These are phyloP conservation scores for Rattus rattus DNA, from an alignment of 2,113 vertebrate species.

Conservation along the genomic window DNA sequence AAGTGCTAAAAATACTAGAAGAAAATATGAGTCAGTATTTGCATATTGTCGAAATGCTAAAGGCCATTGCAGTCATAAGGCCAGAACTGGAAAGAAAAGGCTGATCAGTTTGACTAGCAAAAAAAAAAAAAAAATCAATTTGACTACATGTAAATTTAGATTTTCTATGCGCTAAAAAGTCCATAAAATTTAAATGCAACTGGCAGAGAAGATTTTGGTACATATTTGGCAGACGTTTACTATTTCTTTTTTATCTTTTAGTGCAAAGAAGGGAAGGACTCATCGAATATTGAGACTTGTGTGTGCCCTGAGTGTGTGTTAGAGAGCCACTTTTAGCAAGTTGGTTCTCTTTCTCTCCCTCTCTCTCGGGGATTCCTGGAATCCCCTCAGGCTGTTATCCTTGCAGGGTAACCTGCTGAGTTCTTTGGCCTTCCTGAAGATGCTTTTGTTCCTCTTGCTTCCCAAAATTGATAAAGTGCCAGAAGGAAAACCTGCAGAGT, in stretches of 20 bases:
- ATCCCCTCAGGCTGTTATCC: neutral
- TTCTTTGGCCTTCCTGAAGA: neutral
- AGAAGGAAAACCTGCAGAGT: neutral
- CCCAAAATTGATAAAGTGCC: constrained; percentile 7
- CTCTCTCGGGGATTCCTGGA: neutral
- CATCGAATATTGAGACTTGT: neutral
- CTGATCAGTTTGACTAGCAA: neutral
- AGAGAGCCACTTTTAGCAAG: neutral
- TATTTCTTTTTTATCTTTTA: neutral
- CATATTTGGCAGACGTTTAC: constrained; percentile 13
- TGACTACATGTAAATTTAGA: neutral
- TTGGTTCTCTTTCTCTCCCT: neutral
- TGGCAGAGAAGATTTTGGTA: constrained; percentile 23
- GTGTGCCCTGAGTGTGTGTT: neutral
- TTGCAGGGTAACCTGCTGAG: neutral
- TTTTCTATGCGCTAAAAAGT: constrained; percentile 28
- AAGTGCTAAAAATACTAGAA: constrained; percentile 31
- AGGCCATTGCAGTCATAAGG: constrained; percentile 3
- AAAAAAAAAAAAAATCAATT: neutral
- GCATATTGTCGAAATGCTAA: neutral
- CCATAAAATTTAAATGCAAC: constrained; percentile 43
- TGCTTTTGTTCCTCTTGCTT: neutral
- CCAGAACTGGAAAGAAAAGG: constrained; percentile 35
- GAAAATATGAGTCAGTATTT: constrained; percentile 25
- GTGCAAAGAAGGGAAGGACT: neutral